A percentile compares a stretch with the other conserved stretches of the same genome.
Evolutionary conservation across 2,888 invertebrate genomes (phyloP).

Genomic region (Cheilosia vulpina): DNA sequence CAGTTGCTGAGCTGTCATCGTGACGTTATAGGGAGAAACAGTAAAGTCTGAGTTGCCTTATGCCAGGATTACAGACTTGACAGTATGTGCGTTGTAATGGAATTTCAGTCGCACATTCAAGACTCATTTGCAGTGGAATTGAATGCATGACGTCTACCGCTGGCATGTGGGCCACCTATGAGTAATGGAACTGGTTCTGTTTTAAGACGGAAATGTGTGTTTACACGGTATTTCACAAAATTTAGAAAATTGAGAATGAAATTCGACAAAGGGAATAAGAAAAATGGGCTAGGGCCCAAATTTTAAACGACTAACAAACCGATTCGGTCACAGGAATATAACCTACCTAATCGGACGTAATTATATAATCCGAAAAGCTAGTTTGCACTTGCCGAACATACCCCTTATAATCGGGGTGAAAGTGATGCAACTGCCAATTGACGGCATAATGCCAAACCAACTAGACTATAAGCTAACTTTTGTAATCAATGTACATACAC

Average conservation of each 20-base stretch:
- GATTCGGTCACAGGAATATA: no score
- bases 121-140: constrained; percentile 24
- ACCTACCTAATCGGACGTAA: no score
- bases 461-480: no score
- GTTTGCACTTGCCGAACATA: no score
- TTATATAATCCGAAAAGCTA: no score
- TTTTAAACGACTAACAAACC: not conserved
- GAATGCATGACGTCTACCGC: constrained; percentile 28
- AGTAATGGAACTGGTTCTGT: not conserved
- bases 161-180: constrained; percentile 14
- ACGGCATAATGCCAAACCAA: no score
- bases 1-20: constrained; percentile 5
- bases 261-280: not conserved
- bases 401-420: no score
- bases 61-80: constrained; percentile 48
- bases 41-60: constrained; percentile 5
- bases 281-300: not conserved
- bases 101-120: constrained; percentile 51
- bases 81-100: constrained; percentile 48
- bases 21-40: not conserved
- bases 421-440: no score
- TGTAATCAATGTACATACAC: no score
- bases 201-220: constrained; percentile 37
- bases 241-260: not conserved
- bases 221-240: constrained; percentile 21